phyloP scores from a whole-genome alignment of 2,113 vertebrate species.

The Silurus meridionalis region DNA sequence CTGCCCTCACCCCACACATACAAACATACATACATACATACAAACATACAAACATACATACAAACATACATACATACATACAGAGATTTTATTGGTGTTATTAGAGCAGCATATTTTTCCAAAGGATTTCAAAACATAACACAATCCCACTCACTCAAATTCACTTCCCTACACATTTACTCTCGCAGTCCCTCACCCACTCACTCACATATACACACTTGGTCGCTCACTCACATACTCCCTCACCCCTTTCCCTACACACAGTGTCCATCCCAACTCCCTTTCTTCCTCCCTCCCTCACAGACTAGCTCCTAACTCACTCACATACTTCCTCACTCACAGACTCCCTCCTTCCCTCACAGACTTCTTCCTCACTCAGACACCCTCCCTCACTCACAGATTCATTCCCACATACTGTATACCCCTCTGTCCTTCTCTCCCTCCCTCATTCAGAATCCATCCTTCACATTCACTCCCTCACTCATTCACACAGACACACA shows the following conservation, averaged over 20 bases:
- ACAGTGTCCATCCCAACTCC: not conserved
- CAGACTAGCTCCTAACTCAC: not conserved
- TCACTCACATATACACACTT: not conserved
- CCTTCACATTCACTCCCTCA: not conserved
- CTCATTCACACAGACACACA: not conserved
- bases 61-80: not conserved
- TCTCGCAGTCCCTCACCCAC: not conserved
- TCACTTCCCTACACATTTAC: not conserved
- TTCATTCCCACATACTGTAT: too few relatives aligned
- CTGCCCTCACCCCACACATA: conserved; percentile 60
- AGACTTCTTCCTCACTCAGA: not conserved
- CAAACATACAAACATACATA: not conserved
- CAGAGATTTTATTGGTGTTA: not conserved
- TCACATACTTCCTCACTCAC: not conserved
- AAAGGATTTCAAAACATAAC: not conserved
- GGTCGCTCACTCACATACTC: not conserved
- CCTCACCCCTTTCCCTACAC: not conserved
- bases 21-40: not conserved
- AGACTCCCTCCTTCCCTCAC: not conserved
- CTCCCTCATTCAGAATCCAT: not conserved
- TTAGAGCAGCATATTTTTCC: not conserved
- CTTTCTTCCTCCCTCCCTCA: not conserved
- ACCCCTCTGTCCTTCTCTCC: not conserved
- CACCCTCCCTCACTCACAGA: not conserved
- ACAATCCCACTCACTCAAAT: not conserved